phyloP scores from a whole-genome alignment of 1,140 invertebrate species.

The Calephelis nemesis region DNA sequence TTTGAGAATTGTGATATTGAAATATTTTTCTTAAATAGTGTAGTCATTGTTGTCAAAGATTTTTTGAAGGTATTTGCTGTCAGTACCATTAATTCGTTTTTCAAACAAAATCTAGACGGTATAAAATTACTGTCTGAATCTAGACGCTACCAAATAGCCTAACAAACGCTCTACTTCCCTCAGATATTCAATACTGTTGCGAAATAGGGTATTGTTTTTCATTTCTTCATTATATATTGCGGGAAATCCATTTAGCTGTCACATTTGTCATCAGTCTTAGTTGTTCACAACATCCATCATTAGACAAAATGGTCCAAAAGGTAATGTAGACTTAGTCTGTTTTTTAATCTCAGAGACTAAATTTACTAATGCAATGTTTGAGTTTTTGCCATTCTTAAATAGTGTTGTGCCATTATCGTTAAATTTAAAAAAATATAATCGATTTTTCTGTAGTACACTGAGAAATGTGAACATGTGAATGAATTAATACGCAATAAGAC shows the following conservation, averaged over 20 bases:
- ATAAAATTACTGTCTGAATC: conserved; percentile 40
- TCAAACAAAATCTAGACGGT: conserved; percentile 21
- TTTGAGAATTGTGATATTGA: too few species aligned
- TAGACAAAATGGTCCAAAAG: conserved; percentile 51
- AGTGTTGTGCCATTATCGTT: too few species aligned
- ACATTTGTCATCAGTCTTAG: conserved; percentile 46
- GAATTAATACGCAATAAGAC: too few species aligned
- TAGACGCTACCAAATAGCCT: conserved; percentile 39
- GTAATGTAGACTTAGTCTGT: conserved; percentile 30
- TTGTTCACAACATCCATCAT: conserved; percentile 39
- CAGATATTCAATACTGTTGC: conserved; percentile 56
- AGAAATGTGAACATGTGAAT: too few species aligned
- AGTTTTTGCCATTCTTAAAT: too few species aligned
- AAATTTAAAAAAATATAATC: too few species aligned
- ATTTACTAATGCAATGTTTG: too few species aligned
- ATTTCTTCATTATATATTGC: conserved; percentile 63
- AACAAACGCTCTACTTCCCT: conserved; percentile 52
- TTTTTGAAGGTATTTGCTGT: too few species aligned
- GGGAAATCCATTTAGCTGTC: conserved; percentile 35
- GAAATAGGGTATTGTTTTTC: conserved; percentile 63
- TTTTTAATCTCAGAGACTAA: too few species aligned
- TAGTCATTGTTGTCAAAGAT: too few species aligned
- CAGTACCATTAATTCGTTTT: neutral
- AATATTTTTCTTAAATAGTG: too few species aligned
- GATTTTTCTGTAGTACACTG: too few species aligned